phyloP scores from a whole-genome alignment of 2,888 invertebrate species.

The Invenusta paracnida region DNA sequence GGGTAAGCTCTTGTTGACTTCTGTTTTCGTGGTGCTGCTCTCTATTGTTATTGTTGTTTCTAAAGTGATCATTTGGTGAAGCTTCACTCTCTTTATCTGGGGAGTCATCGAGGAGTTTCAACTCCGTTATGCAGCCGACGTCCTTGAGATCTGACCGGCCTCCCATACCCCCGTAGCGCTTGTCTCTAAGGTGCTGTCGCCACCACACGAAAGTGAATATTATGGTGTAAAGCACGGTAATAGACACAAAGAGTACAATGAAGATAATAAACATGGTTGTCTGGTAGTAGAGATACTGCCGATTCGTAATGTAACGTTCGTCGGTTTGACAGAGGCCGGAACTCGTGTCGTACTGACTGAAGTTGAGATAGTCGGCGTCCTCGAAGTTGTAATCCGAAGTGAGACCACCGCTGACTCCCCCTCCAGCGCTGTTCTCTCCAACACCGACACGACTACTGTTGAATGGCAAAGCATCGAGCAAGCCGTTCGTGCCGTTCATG shows the following conservation, averaged over 20 bases:
- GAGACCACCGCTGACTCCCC: background rate
- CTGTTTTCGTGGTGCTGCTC: background rate
- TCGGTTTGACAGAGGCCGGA: slow-evolving; percentile 48
- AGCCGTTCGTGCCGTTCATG: background rate
- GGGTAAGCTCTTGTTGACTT: background rate
- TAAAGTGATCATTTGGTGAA: no score
- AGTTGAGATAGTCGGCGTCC: background rate
- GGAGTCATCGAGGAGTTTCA: background rate
- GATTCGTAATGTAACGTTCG: slow-evolving; percentile 46
- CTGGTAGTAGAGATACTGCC: slow-evolving; percentile 49
- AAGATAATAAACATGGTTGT: slow-evolving; percentile 48
- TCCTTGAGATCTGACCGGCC: background rate
- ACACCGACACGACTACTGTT: no score
- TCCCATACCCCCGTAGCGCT: background rate
- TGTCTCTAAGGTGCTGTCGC: slow-evolving; percentile 37
- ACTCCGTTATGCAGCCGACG: background rate
- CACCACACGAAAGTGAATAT: slow-evolving; percentile 49
- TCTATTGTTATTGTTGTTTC: background rate
- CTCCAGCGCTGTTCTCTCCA: no score
- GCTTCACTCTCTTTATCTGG: no score
- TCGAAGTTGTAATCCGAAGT: background rate
- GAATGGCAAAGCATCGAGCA: background rate
- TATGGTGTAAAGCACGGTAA: slow-evolving; percentile 49
- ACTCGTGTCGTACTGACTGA: background rate
- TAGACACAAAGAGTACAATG: slow-evolving; percentile 47